Base-by-base conservation (phyloP, 2,888 invertebrate genomes). In the Parnassius mnemosyne region DNA sequence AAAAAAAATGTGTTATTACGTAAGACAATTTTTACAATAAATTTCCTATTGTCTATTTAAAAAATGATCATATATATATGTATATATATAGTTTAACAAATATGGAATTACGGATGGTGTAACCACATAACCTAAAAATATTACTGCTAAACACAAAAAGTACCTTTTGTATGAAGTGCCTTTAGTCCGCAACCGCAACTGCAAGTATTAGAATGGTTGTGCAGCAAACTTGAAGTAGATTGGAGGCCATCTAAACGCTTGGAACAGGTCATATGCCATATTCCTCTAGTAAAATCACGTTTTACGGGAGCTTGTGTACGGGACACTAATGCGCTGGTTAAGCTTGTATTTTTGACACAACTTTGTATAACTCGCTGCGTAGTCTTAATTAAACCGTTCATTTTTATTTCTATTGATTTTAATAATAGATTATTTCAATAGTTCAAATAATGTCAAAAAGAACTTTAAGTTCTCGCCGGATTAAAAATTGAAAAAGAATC, bases 121-220 rank as follows among this genome's bases (percentile, higher is more conserved):
- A 87, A 87, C 81, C 70, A 74, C 75, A 79, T 87, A 87, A 87
- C 87, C 87, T 87, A 80, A 85, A 86, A 72, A 69, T 20, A 42
- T 58, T 47, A 44, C 12, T 13, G 43, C 41, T 59, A 53, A 54
- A 49, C 54, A 59, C 9, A 13, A 49, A 63, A 65, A 58, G 70
- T 92, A 95, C 95, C 94, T 93, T 95, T 96, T 1, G 94, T 95
- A 74, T 95, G 95, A 34, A 94, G 81, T 47, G 89, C 89, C 74
- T 93, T 92, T 16, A 92, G 89, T 43, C 93, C 93, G 77, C 95
- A 95, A 34, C 95, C 95, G 71, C 95, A 96, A 68, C 92, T 92
- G 78, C 95, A 96, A 49, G 93, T 86, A 69, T 93, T 89, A 73
- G 93, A 93, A 70, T 94, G 93, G 65, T 92, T 93, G 67, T 92